These are phyloP conservation scores for Loriculus beryllinus DNA, from an alignment of 2,797 vertebrate genomes.

Conservation along the genomic window DNA sequence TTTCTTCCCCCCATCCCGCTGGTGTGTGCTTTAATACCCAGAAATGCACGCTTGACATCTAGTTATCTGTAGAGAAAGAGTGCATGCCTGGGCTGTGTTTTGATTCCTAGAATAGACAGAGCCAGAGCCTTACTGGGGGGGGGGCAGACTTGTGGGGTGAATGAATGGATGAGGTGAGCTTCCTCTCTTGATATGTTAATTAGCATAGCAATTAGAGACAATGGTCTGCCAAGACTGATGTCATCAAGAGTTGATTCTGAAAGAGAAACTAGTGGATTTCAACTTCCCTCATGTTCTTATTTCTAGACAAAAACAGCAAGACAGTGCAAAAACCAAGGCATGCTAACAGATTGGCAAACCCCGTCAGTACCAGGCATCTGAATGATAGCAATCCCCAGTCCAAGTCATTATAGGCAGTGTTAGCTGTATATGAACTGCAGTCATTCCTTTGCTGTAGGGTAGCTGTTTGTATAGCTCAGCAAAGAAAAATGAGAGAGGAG, in stretches of 20 bases:
- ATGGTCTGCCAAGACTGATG: neutral
- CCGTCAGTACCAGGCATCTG: neutral
- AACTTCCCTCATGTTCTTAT: neutral
- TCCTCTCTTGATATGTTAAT: neutral
- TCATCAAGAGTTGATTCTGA: neutral
- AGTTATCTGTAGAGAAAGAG: neutral
- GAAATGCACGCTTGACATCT: neutral
- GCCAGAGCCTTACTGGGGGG: neutral
- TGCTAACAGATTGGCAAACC: neutral
- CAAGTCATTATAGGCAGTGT: neutral
- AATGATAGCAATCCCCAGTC: neutral
- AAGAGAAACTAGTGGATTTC: neutral
- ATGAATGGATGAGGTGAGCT: neutral
- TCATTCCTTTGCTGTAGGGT: neutral
- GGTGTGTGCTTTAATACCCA: neutral
- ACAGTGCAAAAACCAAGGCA: neutral
- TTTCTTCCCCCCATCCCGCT: neutral
- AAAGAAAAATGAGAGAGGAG: neutral
- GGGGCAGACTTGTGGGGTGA: neutral
- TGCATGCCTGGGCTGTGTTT: neutral
- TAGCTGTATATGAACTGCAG: neutral
- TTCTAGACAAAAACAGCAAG: neutral
- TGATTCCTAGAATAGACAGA: neutral
- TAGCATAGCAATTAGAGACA: neutral
- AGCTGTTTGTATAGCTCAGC: neutral